These are phyloP conservation scores for Eumaeus atala DNA, from an alignment of 1,140 invertebrate genomes.

Conservation along the genomic window DNA sequence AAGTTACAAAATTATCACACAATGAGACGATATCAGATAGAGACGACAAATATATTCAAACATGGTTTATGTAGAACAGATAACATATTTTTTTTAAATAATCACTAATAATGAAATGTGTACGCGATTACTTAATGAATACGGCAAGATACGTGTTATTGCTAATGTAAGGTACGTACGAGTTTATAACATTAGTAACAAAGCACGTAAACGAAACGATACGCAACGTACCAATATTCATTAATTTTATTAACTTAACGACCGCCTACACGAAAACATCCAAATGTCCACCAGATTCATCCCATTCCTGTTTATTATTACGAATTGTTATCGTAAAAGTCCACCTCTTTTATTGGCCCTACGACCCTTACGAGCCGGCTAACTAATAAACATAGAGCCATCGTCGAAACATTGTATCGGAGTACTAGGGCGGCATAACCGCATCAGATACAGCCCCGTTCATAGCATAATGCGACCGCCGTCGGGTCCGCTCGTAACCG, in stretches of 20 bases:
- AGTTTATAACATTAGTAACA: slow-evolving; percentile 1
- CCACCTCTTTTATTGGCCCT: slow-evolving; percentile 38
- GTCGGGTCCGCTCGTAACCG: slow-evolving; percentile 63
- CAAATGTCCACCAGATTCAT: slow-evolving; percentile 20
- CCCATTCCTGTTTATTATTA: slow-evolving; percentile 29
- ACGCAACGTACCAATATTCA: slow-evolving; percentile 5
- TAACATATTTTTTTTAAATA: too few species aligned
- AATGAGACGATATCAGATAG: too few species aligned
- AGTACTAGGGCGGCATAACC: slow-evolving; percentile 57
- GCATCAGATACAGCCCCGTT: slow-evolving; percentile 61
- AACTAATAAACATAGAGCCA: slow-evolving; percentile 45
- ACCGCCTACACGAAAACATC: slow-evolving; percentile 8
- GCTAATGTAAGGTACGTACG: too few species aligned
- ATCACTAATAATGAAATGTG: too few species aligned
- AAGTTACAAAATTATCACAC: too few species aligned
- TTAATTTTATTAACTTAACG: slow-evolving; percentile 7
- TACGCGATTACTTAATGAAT: too few species aligned
- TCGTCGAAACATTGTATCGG: slow-evolving; percentile 53
- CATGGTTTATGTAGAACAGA: too few species aligned
- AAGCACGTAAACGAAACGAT: slow-evolving; percentile 8
- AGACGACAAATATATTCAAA: too few species aligned
- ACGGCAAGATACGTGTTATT: too few species aligned
- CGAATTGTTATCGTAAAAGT: slow-evolving; percentile 29
- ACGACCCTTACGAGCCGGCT: slow-evolving; percentile 25
- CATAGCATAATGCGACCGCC: slow-evolving; percentile 64